Evolutionary conservation across 2,113 vertebrate genomes (phyloP).

Genomic region (Crotalus horridus): DNA sequence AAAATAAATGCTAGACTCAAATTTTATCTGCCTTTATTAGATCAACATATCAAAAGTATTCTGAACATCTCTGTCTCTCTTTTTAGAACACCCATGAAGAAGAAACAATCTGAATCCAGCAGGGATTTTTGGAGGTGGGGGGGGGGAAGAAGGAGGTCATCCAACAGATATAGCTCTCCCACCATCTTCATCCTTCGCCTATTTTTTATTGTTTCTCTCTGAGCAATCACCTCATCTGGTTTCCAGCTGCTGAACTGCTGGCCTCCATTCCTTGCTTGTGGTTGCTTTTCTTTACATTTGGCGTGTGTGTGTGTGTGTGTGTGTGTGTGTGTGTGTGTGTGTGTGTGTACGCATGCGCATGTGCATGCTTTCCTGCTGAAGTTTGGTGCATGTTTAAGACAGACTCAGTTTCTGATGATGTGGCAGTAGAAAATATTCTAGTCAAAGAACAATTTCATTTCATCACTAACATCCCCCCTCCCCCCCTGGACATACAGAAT

Average conservation of each 20-base stretch:
- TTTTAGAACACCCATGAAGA: neutral
- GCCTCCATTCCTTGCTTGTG: neutral
- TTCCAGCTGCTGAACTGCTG: slow-evolving; percentile 13
- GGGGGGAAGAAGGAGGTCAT: neutral
- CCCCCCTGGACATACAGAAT: neutral
- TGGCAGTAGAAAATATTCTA: slow-evolving; percentile 19
- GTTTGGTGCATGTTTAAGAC: slow-evolving; percentile 13
- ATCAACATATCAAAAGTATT: neutral
- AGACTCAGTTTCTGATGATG: slow-evolving; percentile 17
- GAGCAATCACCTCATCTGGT: slow-evolving; percentile 17
- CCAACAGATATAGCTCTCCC: neutral
- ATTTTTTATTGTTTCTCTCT: slow-evolving; percentile 2
- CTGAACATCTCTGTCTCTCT: neutral
- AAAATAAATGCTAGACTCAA: neutral
- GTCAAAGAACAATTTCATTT: neutral
- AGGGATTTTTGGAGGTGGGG: neutral
- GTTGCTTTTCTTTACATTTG: slow-evolving; percentile 14
- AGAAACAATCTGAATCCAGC: neutral
- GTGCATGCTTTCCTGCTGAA: neutral
- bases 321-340: neutral
- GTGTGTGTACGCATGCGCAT: neutral
- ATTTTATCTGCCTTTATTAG: neutral
- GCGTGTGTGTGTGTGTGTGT: neutral
- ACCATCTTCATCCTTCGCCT: neutral
- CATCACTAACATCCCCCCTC: neutral